phyloP scores from a whole-genome alignment of 2,888 invertebrate genomes.

The Papilio elwesi region DNA sequence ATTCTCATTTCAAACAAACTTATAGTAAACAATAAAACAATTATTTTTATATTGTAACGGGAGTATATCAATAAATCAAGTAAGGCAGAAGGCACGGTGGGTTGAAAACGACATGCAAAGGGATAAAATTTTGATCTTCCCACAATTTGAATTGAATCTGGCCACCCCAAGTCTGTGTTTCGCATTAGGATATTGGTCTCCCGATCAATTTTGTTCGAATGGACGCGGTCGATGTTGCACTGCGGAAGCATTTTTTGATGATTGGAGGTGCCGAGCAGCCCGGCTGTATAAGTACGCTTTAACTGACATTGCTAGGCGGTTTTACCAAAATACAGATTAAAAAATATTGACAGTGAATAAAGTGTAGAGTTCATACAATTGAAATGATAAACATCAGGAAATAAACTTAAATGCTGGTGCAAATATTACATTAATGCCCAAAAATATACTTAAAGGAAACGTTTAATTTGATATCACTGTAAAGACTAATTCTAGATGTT shows the following conservation, averaged over 20 bases:
- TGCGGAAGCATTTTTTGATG: conserved; percentile 46
- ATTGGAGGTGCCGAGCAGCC: conserved; percentile 43
- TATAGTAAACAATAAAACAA: background rate
- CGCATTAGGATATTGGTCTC: conserved; percentile 77
- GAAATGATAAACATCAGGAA: too few species aligned
- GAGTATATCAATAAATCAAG: background rate
- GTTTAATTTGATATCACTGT: too few species aligned
- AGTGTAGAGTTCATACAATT: too few species aligned
- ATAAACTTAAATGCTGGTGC: too few species aligned
- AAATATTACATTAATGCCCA: too few species aligned
- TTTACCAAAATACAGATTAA: background rate
- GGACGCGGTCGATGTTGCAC: conserved; percentile 45
- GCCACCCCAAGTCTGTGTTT: conserved; percentile 56
- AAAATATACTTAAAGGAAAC: too few species aligned
- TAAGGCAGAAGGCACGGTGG: background rate
- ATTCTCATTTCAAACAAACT: background rate
- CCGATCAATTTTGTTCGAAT: conserved; percentile 70
- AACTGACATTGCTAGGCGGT: background rate
- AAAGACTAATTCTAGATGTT: too few species aligned
- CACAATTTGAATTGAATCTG: conserved; percentile 41
- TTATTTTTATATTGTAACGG: background rate
- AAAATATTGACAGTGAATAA: too few species aligned
- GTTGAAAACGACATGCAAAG: background rate
- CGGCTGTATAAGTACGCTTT: conserved; percentile 43
- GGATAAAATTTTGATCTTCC: conserved; percentile 16